phyloP scores from a whole-genome alignment of 2,888 invertebrate genomes.

The Nymphalis urticae region DNA sequence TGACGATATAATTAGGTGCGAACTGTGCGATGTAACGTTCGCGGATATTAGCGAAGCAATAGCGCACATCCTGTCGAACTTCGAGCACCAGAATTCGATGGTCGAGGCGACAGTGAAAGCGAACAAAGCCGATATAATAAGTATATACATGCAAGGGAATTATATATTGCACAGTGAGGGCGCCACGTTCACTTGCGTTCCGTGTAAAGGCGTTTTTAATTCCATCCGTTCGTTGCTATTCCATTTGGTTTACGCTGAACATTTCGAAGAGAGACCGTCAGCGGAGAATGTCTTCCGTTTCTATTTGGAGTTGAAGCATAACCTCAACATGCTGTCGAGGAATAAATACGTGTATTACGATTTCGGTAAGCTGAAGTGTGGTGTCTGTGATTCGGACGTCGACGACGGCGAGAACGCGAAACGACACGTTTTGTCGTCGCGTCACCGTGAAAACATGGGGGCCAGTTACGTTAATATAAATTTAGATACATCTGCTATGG shows the following conservation, averaged over 20 bases:
- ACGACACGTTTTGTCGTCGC: constrained; percentile 66
- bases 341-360: constrained; percentile 72
- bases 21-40: constrained; percentile 57
- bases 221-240: constrained; percentile 66
- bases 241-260: constrained; percentile 69
- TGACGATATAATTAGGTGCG: constrained; percentile 53
- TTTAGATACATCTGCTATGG: constrained; percentile 61
- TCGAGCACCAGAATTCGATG: constrained; percentile 60
- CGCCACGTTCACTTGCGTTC: constrained; percentile 57
- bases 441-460: constrained; percentile 75
- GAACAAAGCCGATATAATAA: constrained; percentile 69
- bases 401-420: constrained; percentile 71
- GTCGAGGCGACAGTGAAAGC: constrained; percentile 53
- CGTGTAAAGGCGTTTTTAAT: constrained; percentile 63
- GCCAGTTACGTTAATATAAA: constrained; percentile 67
- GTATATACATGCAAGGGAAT: constrained; percentile 71
- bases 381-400: constrained; percentile 67
- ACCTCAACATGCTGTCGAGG: constrained; percentile 67
- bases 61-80: constrained; percentile 57
- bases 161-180: constrained; percentile 69
- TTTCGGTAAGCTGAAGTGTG: constrained; percentile 69
- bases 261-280: constrained; percentile 59
- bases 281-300: constrained; percentile 72
- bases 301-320: constrained; percentile 73
- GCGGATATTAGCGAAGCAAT: constrained; percentile 53